Conservation (phyloP, 2,797 vertebrate genomes). For the Coranthus polyacanthus region DNA sequence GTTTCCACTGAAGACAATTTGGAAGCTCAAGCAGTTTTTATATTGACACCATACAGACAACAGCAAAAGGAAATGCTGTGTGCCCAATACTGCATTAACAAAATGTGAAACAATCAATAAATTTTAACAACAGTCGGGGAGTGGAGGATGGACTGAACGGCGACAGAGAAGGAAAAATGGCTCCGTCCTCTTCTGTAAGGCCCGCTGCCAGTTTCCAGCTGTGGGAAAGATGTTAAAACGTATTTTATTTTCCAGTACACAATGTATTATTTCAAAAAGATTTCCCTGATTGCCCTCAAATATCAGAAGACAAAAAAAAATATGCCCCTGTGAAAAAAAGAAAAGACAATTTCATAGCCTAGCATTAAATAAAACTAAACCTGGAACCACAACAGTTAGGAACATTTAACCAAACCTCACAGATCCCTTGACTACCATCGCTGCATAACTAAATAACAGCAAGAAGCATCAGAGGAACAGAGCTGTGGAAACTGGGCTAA, state of each 20-base stretch:
- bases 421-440: constrained; percentile 18
- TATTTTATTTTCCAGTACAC: constrained; percentile 40
- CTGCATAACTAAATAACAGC: constrained; percentile 30
- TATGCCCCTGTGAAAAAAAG: background rate
- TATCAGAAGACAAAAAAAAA: constrained; percentile 18
- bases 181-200: constrained; percentile 29
- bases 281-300: constrained; percentile 3
- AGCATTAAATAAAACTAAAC: constrained; percentile 29
- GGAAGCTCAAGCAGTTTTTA: background rate
- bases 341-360: background rate
- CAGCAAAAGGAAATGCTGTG: background rate
- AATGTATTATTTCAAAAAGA: constrained; percentile 15
- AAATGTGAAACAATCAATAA: constrained; percentile 5
- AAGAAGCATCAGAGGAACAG: constrained; percentile 33
- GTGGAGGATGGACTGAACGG: background rate
- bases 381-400: constrained; percentile 12
- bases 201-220: constrained; percentile 50
- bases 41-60: background rate
- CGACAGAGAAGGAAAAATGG: constrained; percentile 24
- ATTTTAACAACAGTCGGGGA: background rate
- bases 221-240: constrained; percentile 43
- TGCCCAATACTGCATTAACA: background rate
- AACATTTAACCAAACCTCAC: constrained; percentile 30
- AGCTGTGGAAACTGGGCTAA: constrained; percentile 64
- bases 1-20: background rate